These are phyloP conservation scores for Porphyrio hochstetteri DNA, from an alignment of 2,113 vertebrate species.

Conservation along the genomic window DNA sequence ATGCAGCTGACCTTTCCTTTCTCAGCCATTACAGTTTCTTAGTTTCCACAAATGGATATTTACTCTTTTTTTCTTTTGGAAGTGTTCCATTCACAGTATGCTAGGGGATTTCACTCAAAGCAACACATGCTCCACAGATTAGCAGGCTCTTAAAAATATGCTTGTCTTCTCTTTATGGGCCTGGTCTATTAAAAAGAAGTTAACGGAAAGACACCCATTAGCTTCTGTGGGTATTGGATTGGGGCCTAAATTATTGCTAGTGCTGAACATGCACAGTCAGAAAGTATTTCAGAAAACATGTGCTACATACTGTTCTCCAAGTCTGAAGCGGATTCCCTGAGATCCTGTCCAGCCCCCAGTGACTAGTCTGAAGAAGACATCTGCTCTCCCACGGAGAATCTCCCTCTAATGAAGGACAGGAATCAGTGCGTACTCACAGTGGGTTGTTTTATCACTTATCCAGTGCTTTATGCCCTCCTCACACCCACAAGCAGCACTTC, in stretches of 20 bases:
- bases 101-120: slow-evolving; percentile 34
- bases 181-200: slow-evolving; percentile 54
- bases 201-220: slow-evolving; percentile 46
- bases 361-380: background rate
- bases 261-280: background rate
- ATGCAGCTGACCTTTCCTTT: slow-evolving; percentile 31
- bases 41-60: slow-evolving; percentile 38
- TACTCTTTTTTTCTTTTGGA: background rate
- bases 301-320: background rate
- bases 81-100: slow-evolving; percentile 22
- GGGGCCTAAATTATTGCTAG: slow-evolving; percentile 58
- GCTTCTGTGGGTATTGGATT: slow-evolving; percentile 58
- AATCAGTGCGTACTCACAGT: slow-evolving; percentile 72
- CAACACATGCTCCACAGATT: slow-evolving; percentile 59
- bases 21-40: background rate
- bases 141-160: slow-evolving; percentile 52
- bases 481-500: slow-evolving; percentile 4
- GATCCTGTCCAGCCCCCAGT: background rate
- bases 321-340: background rate
- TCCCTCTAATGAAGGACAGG: slow-evolving; percentile 27
- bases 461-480: background rate
- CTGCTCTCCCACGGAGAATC: background rate
- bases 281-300: slow-evolving; percentile 37
- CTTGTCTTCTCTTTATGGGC: slow-evolving; percentile 54
- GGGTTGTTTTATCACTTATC: slow-evolving; percentile 64